Conservation (phyloP, 2,888 invertebrate species). For the Apoda limacodes region DNA sequence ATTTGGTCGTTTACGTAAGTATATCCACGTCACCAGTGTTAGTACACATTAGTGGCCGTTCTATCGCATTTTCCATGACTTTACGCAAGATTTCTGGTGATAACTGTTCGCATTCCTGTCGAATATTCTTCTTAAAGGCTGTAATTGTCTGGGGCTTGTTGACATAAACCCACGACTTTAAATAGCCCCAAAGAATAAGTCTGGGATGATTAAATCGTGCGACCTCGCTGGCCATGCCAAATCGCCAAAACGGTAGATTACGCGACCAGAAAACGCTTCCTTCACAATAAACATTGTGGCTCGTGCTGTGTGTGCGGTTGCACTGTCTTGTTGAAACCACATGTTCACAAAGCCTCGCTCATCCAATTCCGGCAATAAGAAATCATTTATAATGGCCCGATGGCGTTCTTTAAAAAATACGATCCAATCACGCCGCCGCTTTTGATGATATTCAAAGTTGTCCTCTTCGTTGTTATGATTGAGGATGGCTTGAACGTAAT, state of each 20-base stretch:
- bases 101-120: constrained; percentile 2
- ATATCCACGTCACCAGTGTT: no score
- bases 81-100: constrained; percentile 18
- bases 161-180: constrained; percentile 11
- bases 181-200: constrained; percentile 12
- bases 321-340: constrained; percentile 25
- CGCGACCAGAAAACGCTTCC: constrained; percentile 16
- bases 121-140: constrained; percentile 5
- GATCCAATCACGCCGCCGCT: constrained; percentile 31
- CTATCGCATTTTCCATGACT: constrained; percentile 17
- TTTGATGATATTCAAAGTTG: constrained; percentile 19
- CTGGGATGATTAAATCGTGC: constrained; percentile 11
- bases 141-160: constrained; percentile 3
- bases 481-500: constrained; percentile 5
- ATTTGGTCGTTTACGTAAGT: no score
- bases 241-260: constrained; percentile 17
- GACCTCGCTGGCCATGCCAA: constrained; percentile 10
- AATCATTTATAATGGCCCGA: constrained; percentile 24
- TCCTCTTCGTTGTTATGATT: constrained; percentile 2
- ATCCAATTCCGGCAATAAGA: constrained; percentile 23
- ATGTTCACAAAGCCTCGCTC: constrained; percentile 16
- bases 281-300: constrained; percentile 23
- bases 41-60: no score
- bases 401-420: constrained; percentile 31
- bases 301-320: constrained; percentile 25